Evolutionary conservation across 1,140 invertebrate genomes (phyloP).

Genomic region (Temnothorax curvispinosus): DNA sequence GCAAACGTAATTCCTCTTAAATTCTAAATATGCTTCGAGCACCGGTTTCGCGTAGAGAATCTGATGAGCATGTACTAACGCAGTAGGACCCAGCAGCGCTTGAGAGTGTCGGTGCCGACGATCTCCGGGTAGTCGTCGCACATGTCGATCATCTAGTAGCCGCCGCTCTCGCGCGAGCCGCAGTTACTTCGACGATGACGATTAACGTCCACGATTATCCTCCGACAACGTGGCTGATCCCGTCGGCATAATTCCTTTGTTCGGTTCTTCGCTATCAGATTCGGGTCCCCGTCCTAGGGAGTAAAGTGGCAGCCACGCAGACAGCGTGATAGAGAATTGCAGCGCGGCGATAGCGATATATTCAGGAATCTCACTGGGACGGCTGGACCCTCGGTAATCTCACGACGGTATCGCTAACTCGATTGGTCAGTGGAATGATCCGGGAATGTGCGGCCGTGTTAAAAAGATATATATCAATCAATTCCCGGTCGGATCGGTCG

Average conservation of each 20-base stretch:
- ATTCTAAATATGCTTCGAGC: not conserved
- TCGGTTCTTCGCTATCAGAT: not conserved
- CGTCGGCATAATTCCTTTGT: slow-evolving; percentile 27
- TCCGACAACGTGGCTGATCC: not conserved
- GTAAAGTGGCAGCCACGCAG: not conserved
- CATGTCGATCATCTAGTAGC: slow-evolving; percentile 80
- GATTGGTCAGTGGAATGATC: slow-evolving; percentile 36
- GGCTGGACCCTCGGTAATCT: not conserved
- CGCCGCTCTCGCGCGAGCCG: slow-evolving; percentile 27
- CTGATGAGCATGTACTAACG: slow-evolving; percentile 74
- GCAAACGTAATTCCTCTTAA: not conserved
- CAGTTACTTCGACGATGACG: slow-evolving; percentile 5
- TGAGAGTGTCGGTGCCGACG: slow-evolving; percentile 77
- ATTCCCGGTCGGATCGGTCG: slow-evolving; percentile 55
- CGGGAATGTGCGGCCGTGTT: slow-evolving; percentile 33
- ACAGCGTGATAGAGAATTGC: not conserved
- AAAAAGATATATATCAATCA: slow-evolving; percentile 25
- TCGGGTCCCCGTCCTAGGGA: not conserved
- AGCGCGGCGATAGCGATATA: slow-evolving; percentile 11
- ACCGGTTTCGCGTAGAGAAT: not conserved
- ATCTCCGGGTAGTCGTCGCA: slow-evolving; percentile 84
- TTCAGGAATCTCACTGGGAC: not conserved
- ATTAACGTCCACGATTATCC: slow-evolving; percentile 39
- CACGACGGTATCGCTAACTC: not conserved
- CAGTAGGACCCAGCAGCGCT: slow-evolving; percentile 78